Base-by-base conservation (phyloP, 2,888 invertebrate species). In the Drosophila percnosoma region DNA sequence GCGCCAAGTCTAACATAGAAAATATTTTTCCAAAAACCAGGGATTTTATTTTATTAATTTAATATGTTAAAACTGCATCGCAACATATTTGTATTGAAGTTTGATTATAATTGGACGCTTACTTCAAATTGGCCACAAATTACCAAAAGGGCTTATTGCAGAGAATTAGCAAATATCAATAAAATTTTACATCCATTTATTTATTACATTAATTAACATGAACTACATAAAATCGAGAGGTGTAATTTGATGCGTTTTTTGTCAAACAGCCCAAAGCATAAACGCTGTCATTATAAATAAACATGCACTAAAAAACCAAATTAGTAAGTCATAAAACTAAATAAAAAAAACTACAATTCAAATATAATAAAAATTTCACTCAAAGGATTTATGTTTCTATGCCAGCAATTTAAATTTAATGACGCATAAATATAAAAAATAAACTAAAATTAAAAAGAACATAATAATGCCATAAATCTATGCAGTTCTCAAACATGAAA, bases 31-130 rank as follows among this genome's bases (percentile, higher is more conserved):
- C 29, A 29, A 29, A 29, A 29, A 29, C 29, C 29, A 7, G 27
- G 27, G 27, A 27, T 27, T 27, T 27, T 27, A 27, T 27, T 27
- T 27, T 27, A 3, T 27, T 27, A 27, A 27, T 27, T 27, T 27
- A 27, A 27, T 27, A 27, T 5, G 27, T 0, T 27, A 62, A 57
- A 45, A 54, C 70, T 78, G 63, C 63, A 66, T 59, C 51, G 55
- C 33, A 68, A 51, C 59, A 68, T 34, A 49, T 62, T 60, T 29
- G 38, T 62, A 59, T 72, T 64, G 60, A 24, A 13, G 53, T 64
- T 74, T 70, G 57, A 78, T 70, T 70, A 70, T 64, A 49, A 57
- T 49, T 29, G 7, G 53, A 38, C 45, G 36, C 68, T n/a, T 21
- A 18, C 18, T n/a, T 33, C 49, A 60, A 68, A 73, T 27, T 36